Conservation (phyloP, 2,888 invertebrate genomes). For the Parnassius apollo region DNA sequence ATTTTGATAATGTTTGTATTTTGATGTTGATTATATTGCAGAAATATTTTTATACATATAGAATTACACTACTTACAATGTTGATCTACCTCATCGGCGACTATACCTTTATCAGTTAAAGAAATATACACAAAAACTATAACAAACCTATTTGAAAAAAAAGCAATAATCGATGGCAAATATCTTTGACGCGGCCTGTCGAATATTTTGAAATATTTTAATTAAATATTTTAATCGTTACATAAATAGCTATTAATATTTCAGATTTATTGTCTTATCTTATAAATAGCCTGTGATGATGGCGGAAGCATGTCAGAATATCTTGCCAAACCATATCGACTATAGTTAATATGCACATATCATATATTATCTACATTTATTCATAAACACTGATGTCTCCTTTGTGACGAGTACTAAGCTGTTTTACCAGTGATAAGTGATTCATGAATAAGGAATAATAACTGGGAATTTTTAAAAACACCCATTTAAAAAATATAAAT, state of each 20-base stretch:
- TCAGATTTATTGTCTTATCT: constrained; percentile 15
- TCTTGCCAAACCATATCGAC: constrained; percentile 27
- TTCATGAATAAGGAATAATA: constrained; percentile 8
- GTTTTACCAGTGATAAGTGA: constrained; percentile 30
- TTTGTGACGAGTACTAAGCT: constrained; percentile 12
- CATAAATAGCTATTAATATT: constrained; percentile 14
- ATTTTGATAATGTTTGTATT: constrained; percentile 79
- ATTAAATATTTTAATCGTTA: constrained; percentile 24
- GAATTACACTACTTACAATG: constrained; percentile 64
- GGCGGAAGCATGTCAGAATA: constrained; percentile 13
- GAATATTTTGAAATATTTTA: constrained; percentile 26
- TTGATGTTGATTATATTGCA: constrained; percentile 78
- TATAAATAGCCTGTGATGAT: constrained; percentile 18
- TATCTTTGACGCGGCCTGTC: constrained; percentile 13
- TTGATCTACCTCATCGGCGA: constrained; percentile 75
- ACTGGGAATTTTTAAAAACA: constrained; percentile 39
- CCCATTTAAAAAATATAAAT: constrained; percentile 49
- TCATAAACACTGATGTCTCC: constrained; percentile 1
- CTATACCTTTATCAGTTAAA: constrained; percentile 38
- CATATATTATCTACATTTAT: constrained; percentile 20
- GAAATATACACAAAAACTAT: constrained; percentile 28
- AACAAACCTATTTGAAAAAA: constrained; percentile 17
- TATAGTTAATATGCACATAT: constrained; percentile 26
- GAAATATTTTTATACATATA: constrained; percentile 80
- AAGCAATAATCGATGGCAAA: constrained; percentile 30